phyloP scores from a whole-genome alignment of 2,797 vertebrate genomes.

The Sternarchorhynchus goeldii region DNA sequence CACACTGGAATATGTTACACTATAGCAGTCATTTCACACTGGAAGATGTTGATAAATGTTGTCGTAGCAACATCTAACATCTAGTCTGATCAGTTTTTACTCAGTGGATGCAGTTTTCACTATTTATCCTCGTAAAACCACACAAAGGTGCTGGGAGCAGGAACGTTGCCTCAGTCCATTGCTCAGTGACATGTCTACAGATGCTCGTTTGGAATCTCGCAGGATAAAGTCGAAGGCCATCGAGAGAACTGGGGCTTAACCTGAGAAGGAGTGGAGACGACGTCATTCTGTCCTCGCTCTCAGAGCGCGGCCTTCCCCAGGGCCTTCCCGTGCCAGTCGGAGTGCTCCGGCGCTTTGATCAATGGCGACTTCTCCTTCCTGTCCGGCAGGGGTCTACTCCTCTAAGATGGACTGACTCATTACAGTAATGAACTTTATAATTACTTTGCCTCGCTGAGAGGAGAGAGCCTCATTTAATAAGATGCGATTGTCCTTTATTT shows the following conservation, averaged over 20 bases:
- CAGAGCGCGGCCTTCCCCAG: conserved; percentile 28
- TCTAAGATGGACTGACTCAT: conserved; percentile 79
- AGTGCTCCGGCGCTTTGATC: conserved; percentile 72
- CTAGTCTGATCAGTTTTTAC: background rate
- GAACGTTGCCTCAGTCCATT: too few relatives aligned
- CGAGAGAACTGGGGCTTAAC: conserved; percentile 22
- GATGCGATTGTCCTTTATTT: conserved; percentile 82
- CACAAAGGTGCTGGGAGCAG: background rate
- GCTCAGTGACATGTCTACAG: background rate
- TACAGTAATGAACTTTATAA: conserved; percentile 87
- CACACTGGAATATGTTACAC: too few relatives aligned
- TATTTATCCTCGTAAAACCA: too few relatives aligned
- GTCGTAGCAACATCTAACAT: background rate
- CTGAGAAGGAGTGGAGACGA: conserved; percentile 34
- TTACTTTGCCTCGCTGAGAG: conserved; percentile 80
- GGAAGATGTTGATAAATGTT: background rate
- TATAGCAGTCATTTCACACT: background rate
- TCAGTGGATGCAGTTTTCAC: background rate
- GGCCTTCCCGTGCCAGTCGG: conserved; percentile 39
- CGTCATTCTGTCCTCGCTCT: conserved; percentile 34
- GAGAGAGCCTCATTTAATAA: conserved; percentile 80
- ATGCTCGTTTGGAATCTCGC: background rate
- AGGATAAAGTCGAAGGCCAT: conserved; percentile 2
- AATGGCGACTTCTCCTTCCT: conserved; percentile 71
- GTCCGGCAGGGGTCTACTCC: conserved; percentile 72